Conservation (phyloP, 2,888 invertebrate genomes). For the Cataglyphis albicans region DNA sequence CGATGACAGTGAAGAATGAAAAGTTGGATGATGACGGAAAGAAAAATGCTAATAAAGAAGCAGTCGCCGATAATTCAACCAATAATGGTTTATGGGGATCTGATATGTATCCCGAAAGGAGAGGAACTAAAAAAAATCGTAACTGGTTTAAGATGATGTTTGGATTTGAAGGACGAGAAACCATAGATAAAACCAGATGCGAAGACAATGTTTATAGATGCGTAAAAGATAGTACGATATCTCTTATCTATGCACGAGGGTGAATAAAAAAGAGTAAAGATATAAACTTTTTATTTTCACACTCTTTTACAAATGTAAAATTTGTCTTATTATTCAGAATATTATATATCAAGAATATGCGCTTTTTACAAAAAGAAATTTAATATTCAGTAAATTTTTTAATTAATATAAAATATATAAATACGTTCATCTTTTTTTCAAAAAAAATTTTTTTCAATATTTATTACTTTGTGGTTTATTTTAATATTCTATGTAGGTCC, state of each 20-base stretch:
- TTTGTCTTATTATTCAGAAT: background rate
- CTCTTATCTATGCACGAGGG: background rate
- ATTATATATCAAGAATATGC: background rate
- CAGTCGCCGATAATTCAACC: background rate
- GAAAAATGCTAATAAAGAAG: background rate
- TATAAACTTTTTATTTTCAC: background rate
- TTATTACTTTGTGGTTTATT: slow-evolving; percentile 37
- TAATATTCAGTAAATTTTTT: background rate
- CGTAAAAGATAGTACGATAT: slow-evolving; percentile 89
- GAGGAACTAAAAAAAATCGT: slow-evolving; percentile 87
- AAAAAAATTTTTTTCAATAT: background rate
- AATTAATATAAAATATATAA: background rate
- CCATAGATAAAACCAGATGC: slow-evolving; percentile 91
- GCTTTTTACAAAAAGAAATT: background rate
- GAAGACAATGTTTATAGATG: slow-evolving; percentile 93
- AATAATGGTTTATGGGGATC: slow-evolving; percentile 9
- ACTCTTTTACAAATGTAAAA: background rate
- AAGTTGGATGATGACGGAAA: background rate
- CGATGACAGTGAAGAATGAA: slow-evolving; percentile 23
- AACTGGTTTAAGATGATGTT: slow-evolving; percentile 88
- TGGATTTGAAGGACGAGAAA: slow-evolving; percentile 90
- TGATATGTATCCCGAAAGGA: slow-evolving; percentile 93
- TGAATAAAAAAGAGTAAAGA: background rate
- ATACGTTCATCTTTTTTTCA: background rate
- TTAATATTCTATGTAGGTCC: slow-evolving; percentile 87